Evolutionary conservation across 2,797 vertebrate species (phyloP).

Genomic region (Phalloptychus januarius): DNA sequence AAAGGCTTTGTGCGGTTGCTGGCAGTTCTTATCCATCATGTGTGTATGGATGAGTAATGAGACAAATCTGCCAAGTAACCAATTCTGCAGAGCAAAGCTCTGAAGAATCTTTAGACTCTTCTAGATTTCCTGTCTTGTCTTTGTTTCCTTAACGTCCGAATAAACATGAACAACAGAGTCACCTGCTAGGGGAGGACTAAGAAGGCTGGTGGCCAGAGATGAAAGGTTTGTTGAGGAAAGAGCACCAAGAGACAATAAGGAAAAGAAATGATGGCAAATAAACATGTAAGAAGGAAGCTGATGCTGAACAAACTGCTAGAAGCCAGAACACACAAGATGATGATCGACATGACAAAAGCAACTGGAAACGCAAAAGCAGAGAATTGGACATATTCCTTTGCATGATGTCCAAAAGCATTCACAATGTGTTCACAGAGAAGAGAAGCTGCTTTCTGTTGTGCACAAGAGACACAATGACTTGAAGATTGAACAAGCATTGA

Average conservation of each 20-base stretch:
- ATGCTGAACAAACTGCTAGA: not conserved
- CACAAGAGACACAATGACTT: too few relatives aligned
- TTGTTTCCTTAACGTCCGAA: not conserved
- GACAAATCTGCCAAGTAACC: not conserved
- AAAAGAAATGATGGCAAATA: not conserved
- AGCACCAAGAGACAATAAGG: not conserved
- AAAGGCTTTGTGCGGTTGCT: not conserved
- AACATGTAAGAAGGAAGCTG: not conserved
- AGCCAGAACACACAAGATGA: not conserved
- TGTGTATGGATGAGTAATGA: constrained; percentile 20
- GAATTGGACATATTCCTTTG: too few relatives aligned
- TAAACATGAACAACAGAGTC: not conserved
- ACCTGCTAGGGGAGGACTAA: not conserved
- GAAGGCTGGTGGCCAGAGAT: not conserved
- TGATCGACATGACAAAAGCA: not conserved
- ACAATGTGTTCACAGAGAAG: too few relatives aligned
- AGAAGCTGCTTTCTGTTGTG: too few relatives aligned
- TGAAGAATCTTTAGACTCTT: not conserved
- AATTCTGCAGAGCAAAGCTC: not conserved
- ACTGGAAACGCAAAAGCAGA: too few relatives aligned
- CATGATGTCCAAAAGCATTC: too few relatives aligned
- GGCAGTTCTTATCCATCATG: constrained; percentile 6
- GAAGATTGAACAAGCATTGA: too few relatives aligned
- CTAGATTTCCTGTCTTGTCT: not conserved
- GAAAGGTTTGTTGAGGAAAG: not conserved